Evolutionary conservation across 2,797 vertebrate genomes (phyloP).

Genomic region (Loriculus beryllinus): DNA sequence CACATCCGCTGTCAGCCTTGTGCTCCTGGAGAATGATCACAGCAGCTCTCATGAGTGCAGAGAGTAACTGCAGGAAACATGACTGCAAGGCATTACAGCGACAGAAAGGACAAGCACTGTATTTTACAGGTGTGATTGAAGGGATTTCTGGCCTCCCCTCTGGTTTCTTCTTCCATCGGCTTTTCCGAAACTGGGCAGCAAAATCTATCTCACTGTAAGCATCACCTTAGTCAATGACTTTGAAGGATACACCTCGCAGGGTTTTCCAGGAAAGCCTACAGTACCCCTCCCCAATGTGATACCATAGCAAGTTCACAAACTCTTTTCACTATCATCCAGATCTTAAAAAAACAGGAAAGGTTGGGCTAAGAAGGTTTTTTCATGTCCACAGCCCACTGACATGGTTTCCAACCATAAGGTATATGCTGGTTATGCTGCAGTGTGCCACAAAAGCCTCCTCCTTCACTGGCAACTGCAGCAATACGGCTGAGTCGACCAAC

Average conservation of each 20-base stretch:
- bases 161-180: neutral
- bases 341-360: neutral
- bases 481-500: rapidly evolving
- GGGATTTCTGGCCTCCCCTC: neutral
- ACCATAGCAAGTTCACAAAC: neutral
- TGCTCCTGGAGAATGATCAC: neutral
- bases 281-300: neutral
- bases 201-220: neutral
- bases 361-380: neutral
- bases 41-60: neutral
- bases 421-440: neutral
- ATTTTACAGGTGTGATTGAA: neutral
- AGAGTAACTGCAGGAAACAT: neutral
- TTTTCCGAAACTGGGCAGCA: neutral
- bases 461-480: neutral
- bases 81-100: neutral
- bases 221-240: neutral
- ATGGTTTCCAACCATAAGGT: neutral
- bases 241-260: neutral
- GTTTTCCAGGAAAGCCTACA: neutral
- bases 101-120: neutral
- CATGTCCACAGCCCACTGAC: neutral
- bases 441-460: neutral
- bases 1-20: rapidly evolving
- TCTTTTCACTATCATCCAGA: neutral